Conservation (phyloP, 2,113 vertebrate species). For the Porphyrio hochstetteri region DNA sequence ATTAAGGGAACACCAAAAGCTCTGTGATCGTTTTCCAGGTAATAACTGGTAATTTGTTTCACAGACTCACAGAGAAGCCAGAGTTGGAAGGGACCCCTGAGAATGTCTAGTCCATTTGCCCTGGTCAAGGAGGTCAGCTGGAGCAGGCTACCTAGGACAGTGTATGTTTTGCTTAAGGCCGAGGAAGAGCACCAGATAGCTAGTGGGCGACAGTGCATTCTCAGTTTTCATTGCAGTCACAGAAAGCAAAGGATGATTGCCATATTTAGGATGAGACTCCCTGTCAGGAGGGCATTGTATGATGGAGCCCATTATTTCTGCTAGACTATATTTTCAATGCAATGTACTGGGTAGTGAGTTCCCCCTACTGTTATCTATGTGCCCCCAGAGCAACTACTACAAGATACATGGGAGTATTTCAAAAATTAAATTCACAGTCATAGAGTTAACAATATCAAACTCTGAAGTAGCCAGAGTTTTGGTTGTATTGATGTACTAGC, state of each 20-base stretch:
- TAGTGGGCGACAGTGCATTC: neutral
- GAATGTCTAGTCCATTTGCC: rapidly evolving
- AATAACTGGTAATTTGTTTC: neutral
- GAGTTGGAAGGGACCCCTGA: neutral
- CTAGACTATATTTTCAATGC: neutral
- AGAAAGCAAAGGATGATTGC: neutral
- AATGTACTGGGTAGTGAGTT: neutral
- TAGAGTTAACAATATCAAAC: neutral
- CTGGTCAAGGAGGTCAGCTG: neutral
- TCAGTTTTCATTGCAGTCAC: neutral
- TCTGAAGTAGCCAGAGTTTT: neutral
- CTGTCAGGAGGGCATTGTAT: neutral
- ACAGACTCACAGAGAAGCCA: neutral
- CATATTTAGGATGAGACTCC: neutral
- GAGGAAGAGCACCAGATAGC: neutral
- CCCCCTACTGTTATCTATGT: neutral
- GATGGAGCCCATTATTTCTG: neutral
- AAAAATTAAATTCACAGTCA: neutral
- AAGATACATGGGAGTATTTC: neutral
- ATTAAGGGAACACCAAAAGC: neutral
- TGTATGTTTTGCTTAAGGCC: neutral
- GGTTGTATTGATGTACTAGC: neutral
- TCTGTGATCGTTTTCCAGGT: neutral
- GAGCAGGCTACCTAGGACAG: neutral
- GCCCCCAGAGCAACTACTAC: neutral